Conservation (phyloP, 2,888 invertebrate species). For the Adelphocoris suturalis region DNA sequence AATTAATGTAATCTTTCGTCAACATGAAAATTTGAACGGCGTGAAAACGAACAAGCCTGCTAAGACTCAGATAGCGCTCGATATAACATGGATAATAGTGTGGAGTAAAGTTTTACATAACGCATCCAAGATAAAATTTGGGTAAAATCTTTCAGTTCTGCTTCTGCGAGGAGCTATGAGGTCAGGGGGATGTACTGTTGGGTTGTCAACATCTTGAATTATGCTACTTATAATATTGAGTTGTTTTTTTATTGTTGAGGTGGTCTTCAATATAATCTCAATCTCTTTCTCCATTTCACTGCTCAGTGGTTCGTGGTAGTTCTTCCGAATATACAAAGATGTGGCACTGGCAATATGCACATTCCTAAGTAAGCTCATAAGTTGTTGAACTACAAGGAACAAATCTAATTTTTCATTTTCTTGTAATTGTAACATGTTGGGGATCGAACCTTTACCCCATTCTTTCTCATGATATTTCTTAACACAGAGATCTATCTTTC, state of each 20-base stretch:
- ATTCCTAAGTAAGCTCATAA: neutral
- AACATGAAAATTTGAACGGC: too few relatives aligned
- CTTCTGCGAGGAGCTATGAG: neutral
- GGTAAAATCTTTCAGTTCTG: too few relatives aligned
- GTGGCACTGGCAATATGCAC: conserved; percentile 25
- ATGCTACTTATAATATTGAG: neutral
- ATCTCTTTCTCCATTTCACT: neutral
- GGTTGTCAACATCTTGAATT: neutral
- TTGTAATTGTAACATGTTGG: neutral
- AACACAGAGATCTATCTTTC: conserved; percentile 72
- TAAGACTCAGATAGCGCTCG: too few relatives aligned
- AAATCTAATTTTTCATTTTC: neutral
- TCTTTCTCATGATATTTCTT: conserved; percentile 74
- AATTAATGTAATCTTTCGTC: too few relatives aligned
- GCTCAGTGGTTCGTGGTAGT: conserved; percentile 9
- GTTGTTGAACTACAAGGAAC: conserved; percentile 4
- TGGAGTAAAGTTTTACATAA: too few relatives aligned
- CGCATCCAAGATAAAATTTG: too few relatives aligned
- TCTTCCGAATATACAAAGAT: conserved; percentile 9
- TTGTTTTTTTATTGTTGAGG: conserved; percentile 1
- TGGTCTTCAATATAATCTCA: neutral
- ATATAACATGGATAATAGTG: too few relatives aligned
- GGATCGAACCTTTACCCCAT: conserved; percentile 73
- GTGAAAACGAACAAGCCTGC: too few relatives aligned
- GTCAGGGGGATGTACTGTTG: neutral